Evolutionary conservation across 2,797 vertebrate genomes (phyloP).

Genomic region (Cryptoblepharus egeriae): DNA sequence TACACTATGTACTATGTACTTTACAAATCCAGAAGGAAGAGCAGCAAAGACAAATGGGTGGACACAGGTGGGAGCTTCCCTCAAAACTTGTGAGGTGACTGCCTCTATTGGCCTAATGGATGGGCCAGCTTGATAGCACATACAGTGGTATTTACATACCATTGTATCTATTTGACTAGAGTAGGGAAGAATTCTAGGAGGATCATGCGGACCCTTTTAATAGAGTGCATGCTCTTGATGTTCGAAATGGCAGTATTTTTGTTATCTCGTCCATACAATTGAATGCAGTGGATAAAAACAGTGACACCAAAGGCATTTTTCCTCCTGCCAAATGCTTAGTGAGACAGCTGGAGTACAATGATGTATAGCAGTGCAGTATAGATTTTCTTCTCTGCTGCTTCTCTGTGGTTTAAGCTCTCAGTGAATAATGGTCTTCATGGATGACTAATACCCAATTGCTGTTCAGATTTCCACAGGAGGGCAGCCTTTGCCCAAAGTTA

Average conservation of each 20-base stretch:
- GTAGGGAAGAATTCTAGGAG: not conserved
- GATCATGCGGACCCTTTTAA: not conserved
- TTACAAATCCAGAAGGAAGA: no score
- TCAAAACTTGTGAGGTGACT: no score
- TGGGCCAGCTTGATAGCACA: no score
- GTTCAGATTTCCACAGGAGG: constrained; percentile 61
- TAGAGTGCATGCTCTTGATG: not conserved
- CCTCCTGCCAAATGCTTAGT: not conserved
- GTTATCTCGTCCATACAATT: not conserved
- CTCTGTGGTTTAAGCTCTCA: not conserved
- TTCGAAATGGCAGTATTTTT: not conserved
- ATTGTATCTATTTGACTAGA: not conserved
- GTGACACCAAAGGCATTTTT: not conserved
- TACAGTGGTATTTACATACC: not conserved
- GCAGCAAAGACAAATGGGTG: no score
- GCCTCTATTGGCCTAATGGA: no score
- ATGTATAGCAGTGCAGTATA: not conserved
- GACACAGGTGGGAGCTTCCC: no score
- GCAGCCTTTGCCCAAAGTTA: constrained; percentile 64
- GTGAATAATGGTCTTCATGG: accelerated
- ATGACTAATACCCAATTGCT: not conserved
- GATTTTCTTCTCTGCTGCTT: not conserved
- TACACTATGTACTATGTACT: no score
- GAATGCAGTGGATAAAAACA: not conserved
- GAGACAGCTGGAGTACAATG: not conserved